phyloP scores from a whole-genome alignment of 2,113 vertebrate genomes.

The Tragelaphus strepsiceros region DNA sequence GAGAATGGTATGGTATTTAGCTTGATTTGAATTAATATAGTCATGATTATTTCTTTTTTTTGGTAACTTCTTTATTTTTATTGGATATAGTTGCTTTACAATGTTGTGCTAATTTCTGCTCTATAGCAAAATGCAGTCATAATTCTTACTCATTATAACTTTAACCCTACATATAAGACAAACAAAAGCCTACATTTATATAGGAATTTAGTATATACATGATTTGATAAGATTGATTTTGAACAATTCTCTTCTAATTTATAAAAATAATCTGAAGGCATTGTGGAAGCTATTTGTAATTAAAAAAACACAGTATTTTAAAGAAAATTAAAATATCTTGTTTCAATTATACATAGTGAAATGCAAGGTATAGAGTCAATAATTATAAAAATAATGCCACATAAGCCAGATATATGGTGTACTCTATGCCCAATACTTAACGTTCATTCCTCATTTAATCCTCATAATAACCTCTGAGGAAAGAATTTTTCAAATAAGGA shows the following conservation, averaged over 20 bases:
- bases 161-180: not conserved
- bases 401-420: not conserved
- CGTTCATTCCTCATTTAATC: not conserved
- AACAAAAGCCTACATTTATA: not conserved
- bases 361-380: not conserved
- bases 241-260: not conserved
- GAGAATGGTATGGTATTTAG: not conserved
- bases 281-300: not conserved
- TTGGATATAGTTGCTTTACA: not conserved
- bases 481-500: conserved; percentile 24
- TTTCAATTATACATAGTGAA: not conserved
- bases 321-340: not conserved
- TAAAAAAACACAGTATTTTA: not conserved
- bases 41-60: not conserved
- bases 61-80: not conserved
- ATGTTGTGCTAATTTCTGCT: not conserved
- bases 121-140: not conserved
- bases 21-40: not conserved
- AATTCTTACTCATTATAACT: not conserved
- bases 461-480: not conserved
- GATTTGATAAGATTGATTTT: not conserved
- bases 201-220: not conserved
- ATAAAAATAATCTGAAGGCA: not conserved
- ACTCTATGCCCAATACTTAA: not conserved
- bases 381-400: not conserved